These are phyloP conservation scores for Muntiacus muntjak DNA, from an alignment of 2,113 vertebrate species.

Conservation along the genomic window DNA sequence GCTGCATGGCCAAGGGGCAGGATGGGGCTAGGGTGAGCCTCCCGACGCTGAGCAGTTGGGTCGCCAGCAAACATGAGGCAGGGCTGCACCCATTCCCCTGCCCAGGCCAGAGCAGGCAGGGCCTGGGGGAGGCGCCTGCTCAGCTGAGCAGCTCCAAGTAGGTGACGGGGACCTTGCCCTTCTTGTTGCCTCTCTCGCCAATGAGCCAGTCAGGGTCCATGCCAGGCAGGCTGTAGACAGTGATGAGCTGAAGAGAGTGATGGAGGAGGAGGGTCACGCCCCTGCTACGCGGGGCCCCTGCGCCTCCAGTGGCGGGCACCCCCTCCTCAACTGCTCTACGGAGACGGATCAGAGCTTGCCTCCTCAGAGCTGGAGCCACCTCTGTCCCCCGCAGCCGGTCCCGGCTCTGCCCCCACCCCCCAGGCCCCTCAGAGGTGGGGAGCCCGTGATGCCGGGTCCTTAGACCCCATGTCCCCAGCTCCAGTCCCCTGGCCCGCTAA, in stretches of 20 bases:
- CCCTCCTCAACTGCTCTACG: background rate
- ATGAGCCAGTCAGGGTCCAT: conserved; percentile 99
- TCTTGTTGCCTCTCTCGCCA: conserved; percentile 93
- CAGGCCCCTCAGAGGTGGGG: background rate
- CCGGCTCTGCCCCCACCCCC: accelerated
- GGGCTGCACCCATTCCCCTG: background rate
- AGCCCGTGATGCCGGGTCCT: background rate
- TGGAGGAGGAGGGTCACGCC: background rate
- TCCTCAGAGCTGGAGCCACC: background rate
- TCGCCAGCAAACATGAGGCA: conserved; percentile 14
- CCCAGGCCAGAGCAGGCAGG: background rate
- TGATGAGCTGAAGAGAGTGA: conserved; percentile 88
- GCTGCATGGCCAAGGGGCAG: background rate
- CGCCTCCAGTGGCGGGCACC: accelerated
- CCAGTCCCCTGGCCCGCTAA: accelerated
- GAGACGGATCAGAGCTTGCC: accelerated
- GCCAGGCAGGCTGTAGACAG: conserved; percentile 94
- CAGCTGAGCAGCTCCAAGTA: conserved; percentile 97
- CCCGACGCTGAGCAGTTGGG: conserved; percentile 23
- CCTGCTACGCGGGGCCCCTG: background rate
- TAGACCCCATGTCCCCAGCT: background rate
- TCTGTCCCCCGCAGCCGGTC: accelerated
- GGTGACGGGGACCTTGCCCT: conserved; percentile 96
- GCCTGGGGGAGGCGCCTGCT: conserved; percentile 44
- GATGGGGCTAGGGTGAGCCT: background rate